Percentiles rank a stretch among this genome's conserved stretches.
Evolutionary conservation across 2,888 invertebrate species (phyloP).

Genomic region (Mechanitis messenoides): DNA sequence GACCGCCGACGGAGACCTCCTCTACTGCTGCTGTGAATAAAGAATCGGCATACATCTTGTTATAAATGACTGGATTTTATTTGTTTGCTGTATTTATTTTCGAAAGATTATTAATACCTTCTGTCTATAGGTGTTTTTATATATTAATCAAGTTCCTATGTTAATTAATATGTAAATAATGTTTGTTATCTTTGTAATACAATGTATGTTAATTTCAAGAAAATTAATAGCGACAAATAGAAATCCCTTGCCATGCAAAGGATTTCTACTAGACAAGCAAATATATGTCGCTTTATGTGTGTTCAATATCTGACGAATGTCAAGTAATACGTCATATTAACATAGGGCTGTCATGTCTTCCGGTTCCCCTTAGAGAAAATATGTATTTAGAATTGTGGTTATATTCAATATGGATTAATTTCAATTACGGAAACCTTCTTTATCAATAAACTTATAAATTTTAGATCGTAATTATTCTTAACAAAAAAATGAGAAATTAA

Average conservation of each 20-base stretch:
- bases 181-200: too few relatives aligned
- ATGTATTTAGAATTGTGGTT: neutral
- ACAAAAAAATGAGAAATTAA: too few relatives aligned
- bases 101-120: too few relatives aligned
- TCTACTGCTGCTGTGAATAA: slow-evolving; percentile 59
- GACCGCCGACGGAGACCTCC: slow-evolving; percentile 75
- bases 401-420: neutral
- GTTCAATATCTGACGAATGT: neutral
- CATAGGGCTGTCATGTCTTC: neutral
- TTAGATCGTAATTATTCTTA: too few relatives aligned
- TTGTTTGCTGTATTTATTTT: too few relatives aligned
- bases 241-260: neutral
- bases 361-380: neutral
- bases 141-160: too few relatives aligned
- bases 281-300: neutral
- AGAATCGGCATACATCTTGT: neutral
- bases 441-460: too few relatives aligned
- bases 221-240: neutral
- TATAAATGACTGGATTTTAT: neutral
- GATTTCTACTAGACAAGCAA: neutral
- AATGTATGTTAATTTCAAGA: too few relatives aligned
- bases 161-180: too few relatives aligned
- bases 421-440: neutral
- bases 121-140: too few relatives aligned
- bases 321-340: slow-evolving; percentile 4